Base-by-base conservation (phyloP, 2,888 invertebrate genomes). In the Monochamus alternatus region DNA sequence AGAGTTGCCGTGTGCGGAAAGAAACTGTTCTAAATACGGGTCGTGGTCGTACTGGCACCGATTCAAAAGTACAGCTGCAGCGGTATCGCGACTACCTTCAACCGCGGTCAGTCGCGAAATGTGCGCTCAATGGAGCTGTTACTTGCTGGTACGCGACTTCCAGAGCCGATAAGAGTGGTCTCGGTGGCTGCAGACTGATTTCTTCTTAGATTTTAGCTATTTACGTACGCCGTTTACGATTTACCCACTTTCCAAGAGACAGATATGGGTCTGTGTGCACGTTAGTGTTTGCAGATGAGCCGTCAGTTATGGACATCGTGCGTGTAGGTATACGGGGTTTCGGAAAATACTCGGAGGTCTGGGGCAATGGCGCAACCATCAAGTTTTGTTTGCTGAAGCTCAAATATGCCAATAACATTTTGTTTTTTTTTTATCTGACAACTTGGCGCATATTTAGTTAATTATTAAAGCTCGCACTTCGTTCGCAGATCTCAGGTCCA, bases 131-230 rank as follows among this genome's bases (percentile, higher is more conserved):
- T 69, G 69, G 60, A 31, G 60, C 60, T 69, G 69, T 58, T 60
- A 69, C 69, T 55, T 55, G 60, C 60, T 69, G 69, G 69, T 69
- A 69, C 69, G 59, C 59, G 60, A 32, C 44, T 58, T 7, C 60
- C 60, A 69, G 60, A 69, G 22, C 38, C 58, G 69, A 69, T 69
- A 69, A 69, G 60, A 69, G 47, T 12, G 47, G 47, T 69, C 59
- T 47, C 22, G 22, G 59, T 51, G 65, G 31, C 30, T 55, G 55
- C 12, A 38, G 43, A 63, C 38, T 43, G 64, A 64, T 64, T 64
- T 64, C 64, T 64, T 64, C 64, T 64, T 47, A 51, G 64, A 64
- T 47, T 47, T 47, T 64, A 30, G 47, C 30, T 64, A 47, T 64
- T 64, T 64, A 64, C 64, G 64, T 63, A 43, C 38, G 22, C 10